These are phyloP conservation scores for Altica lythri DNA, from an alignment of 2,888 invertebrate genomes.

Conservation along the genomic window DNA sequence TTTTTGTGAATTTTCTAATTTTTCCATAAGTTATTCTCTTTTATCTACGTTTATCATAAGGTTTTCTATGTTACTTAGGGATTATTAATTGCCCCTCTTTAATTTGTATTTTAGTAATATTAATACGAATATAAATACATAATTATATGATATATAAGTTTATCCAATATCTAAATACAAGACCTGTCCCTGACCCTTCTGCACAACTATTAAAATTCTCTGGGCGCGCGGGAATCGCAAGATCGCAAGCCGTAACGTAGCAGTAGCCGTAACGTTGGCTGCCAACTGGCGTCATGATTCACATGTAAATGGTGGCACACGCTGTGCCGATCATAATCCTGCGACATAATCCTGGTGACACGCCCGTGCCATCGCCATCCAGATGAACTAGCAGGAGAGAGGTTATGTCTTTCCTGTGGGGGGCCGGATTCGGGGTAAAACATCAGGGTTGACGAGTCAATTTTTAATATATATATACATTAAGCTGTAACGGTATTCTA, in stretches of 20 bases:
- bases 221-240: conserved; percentile 13
- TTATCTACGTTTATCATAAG: too few relatives aligned
- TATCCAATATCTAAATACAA: too few relatives aligned
- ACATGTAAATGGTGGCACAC: conserved; percentile 53
- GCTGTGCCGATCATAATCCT: conserved; percentile 49
- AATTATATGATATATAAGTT: too few relatives aligned
- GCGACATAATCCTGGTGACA: conserved; percentile 35
- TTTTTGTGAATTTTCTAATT: too few relatives aligned
- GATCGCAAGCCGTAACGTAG: not conserved
- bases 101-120: too few relatives aligned
- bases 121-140: too few relatives aligned
- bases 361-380: conserved; percentile 23
- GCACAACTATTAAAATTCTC: conserved; percentile 24
- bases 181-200: not conserved
- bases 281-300: conserved; percentile 52
- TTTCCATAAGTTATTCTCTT: too few relatives aligned
- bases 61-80: too few relatives aligned
- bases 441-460: conserved; percentile 1
- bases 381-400: conserved; percentile 21
- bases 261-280: conserved; percentile 25
- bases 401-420: conserved; percentile 12
- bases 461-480: not conserved
- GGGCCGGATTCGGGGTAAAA: not conserved
- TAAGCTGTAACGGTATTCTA: too few relatives aligned
- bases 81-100: too few relatives aligned